These are phyloP conservation scores for Therioaphis trifolii DNA, from an alignment of 2,888 invertebrate genomes.

Conservation along the genomic window DNA sequence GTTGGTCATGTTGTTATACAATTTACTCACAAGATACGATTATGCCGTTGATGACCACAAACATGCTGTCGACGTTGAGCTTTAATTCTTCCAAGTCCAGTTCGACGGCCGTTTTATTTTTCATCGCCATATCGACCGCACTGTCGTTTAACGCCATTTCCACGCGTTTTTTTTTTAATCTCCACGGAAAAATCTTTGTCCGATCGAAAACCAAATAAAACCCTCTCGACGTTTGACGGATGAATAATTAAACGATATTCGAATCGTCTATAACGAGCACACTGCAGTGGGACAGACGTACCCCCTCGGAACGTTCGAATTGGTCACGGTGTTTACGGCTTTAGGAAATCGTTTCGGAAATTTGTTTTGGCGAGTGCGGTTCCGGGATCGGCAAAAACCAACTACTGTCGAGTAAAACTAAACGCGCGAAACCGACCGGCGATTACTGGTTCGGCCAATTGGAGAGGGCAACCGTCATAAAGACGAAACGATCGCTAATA, in stretches of 20 bases:
- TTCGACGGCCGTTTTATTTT: conserved; percentile 10
- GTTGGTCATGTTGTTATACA: too few relatives aligned
- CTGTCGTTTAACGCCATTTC: conserved; percentile 8
- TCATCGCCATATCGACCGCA: not conserved
- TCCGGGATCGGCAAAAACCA: conserved; percentile 19
- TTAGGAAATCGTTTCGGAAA: not conserved
- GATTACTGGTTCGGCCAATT: conserved; percentile 30
- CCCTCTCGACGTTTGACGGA: too few relatives aligned
- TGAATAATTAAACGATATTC: too few relatives aligned
- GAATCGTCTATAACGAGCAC: too few relatives aligned
- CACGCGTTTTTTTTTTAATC: too few relatives aligned
- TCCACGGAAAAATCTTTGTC: too few relatives aligned
- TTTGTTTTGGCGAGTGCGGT: not conserved
- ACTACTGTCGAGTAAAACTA: not conserved
- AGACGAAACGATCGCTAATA: conserved; percentile 19
- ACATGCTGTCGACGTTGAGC: conserved; percentile 68
- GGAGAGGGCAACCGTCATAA: conserved; percentile 23
- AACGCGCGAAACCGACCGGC: not conserved
- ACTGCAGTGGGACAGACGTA: too few relatives aligned
- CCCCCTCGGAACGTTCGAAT: too few relatives aligned
- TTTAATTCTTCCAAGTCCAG: conserved; percentile 65
- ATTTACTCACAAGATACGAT: conserved; percentile 68
- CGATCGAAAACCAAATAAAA: too few relatives aligned
- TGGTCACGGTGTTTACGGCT: too few relatives aligned
- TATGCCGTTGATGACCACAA: conserved; percentile 68